A percentile compares a stretch with the other conserved stretches of the same genome.
Evolutionary conservation across 2,113 vertebrate species (phyloP).

Genomic region (Egretta garzetta): DNA sequence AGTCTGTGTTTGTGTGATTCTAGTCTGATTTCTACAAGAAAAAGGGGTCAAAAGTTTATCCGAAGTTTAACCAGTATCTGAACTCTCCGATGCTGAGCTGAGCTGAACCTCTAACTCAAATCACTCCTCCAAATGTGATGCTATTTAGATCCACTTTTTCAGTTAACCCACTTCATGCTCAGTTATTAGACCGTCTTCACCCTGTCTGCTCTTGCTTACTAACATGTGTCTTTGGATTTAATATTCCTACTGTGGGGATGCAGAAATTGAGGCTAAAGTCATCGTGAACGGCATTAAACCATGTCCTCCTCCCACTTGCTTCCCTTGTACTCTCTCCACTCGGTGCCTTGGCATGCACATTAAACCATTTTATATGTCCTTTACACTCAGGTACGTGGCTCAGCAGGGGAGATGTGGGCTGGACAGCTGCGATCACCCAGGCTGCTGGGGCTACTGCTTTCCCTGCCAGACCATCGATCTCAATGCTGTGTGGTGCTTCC

Average conservation of each 20-base stretch:
- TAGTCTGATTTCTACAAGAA: constrained; percentile 21
- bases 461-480: fast-evolving
- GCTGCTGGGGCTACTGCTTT: neutral
- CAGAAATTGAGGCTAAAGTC: neutral
- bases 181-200: neutral
- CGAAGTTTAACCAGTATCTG: constrained; percentile 51
- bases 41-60: constrained; percentile 64
- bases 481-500: neutral
- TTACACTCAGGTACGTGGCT: neutral
- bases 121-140: constrained; percentile 37
- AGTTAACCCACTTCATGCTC: constrained; percentile 20
- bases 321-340: neutral
- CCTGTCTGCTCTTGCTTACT: neutral
- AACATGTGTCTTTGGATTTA: neutral
- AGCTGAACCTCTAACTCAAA: constrained; percentile 51
- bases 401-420: neutral
- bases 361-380: neutral
- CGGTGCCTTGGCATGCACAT: neutral
- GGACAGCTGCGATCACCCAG: neutral
- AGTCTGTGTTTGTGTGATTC: constrained; percentile 52
- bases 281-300: neutral
- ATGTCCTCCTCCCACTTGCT: neutral
- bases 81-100: constrained; percentile 35
- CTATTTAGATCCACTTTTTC: neutral
- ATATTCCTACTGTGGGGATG: neutral